Evolutionary conservation across 2,888 invertebrate genomes (phyloP).

Genomic region (Punctoribates punctum): DNA sequence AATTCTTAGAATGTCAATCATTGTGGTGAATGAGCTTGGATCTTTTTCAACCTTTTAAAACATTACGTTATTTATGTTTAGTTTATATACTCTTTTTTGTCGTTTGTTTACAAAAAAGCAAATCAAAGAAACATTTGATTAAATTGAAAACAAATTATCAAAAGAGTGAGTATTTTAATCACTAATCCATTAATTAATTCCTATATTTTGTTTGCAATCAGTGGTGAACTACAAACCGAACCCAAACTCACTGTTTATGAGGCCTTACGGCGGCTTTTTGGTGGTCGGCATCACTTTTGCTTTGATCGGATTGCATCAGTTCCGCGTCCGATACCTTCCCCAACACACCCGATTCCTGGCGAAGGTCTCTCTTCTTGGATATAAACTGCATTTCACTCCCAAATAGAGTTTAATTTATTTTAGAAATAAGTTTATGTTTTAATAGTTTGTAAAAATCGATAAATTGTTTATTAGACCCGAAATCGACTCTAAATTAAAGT

Average conservation of each 20-base stretch:
- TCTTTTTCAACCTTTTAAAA: too few species aligned
- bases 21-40: too few species aligned
- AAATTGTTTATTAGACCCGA: not conserved
- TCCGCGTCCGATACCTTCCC: not conserved
- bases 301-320: not conserved
- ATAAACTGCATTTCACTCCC: not conserved
- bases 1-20: too few species aligned
- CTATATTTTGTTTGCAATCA: not conserved
- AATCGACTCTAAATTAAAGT: not conserved
- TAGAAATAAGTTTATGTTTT: not conserved
- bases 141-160: too few species aligned
- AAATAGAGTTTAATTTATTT: not conserved
- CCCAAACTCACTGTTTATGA: slow-evolving; percentile 19
- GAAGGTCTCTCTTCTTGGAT: not conserved
- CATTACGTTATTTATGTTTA: too few species aligned
- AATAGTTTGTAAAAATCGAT: not conserved
- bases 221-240: slow-evolving; percentile 28
- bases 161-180: too few species aligned
- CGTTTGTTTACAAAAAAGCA: too few species aligned
- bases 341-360: not conserved
- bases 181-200: not conserved
- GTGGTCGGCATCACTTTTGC: not conserved
- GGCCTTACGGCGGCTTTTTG: slow-evolving; percentile 15
- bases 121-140: too few species aligned
- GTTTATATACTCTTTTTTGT: too few species aligned